Evolutionary conservation across 2,113 vertebrate species (phyloP), one percentile per base, ranked within the genome.

Genomic region (Nicator chloris): DNA sequence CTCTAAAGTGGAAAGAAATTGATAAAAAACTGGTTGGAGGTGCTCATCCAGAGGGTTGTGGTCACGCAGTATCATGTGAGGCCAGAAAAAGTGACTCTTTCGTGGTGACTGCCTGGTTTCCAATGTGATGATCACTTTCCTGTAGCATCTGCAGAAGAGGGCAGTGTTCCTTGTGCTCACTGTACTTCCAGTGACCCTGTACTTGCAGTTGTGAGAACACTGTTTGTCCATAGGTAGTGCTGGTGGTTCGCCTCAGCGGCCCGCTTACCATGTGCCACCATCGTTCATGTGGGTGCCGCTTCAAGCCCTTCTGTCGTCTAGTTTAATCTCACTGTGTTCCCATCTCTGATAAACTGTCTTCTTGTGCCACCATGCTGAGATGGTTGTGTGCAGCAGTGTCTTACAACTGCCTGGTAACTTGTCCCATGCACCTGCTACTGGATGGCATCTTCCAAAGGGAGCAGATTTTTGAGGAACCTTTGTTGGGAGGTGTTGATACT

Each of bases 261-360:
- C 12, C 0, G 0, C 66, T 63, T 17, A 19, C 56, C 8, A 4
- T 1, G 0, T 66, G 47, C 47, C 47, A 18, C 47, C 39, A 6
- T 30, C 31, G 64, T 75, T 88, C 33, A 33, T 11, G 23, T 47
- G 53, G 24, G 10, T 70, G 65, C 51, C 0, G 0, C 40, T 80
- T 85, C 44, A 86, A 77, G 22, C 49, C 18, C 4, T 83, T 78
- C 33, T 63, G 50, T 64, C 24, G 11, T 37, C 27, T 35, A 27
- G 20, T 37, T 81, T 66, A 10, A 12, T 77, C 6, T 57, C 72
- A 44, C 2, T 26, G 12, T 4, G 0, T 82, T 84, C 16, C 37
- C 8, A 6, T 49, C 13, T 86, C 35, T 65, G 68, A 57, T 35
- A 53, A 87, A 59, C 13, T 0, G 0, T 26, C 4, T 17, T 64